Base-by-base conservation (phyloP, 2,888 invertebrate species). In the Acleris cristana region DNA sequence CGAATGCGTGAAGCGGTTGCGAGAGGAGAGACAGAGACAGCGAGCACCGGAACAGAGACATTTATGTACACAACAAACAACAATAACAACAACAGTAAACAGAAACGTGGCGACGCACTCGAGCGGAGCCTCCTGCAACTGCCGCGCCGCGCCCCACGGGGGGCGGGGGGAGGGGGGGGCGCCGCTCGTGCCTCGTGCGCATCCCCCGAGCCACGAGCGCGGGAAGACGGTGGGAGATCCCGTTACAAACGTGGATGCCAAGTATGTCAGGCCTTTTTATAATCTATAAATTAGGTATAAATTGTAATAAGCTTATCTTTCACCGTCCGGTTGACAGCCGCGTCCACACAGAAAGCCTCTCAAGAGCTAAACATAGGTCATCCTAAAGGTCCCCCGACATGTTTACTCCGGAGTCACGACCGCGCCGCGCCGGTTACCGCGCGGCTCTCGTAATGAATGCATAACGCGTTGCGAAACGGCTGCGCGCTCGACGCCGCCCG, bases 381-480 rank as follows among this genome's bases (percentile, higher is more conserved):
- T 10, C 34, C 10, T 10, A 34, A 10, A 34, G 34, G 34, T 34
- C 23, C 26, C 30, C 34, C 34, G 10, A 34, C 34, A 10, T 10
- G 34, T 23, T 23, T 30, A 30, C 34, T 10, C 34, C 34, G 34
- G 34, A 34, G 34, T 10, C 34, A 10, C 10, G 10, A 10, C 34
- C 34, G 59, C 23, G 40, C 49, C 55, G 49, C 58, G 63, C 48
- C 55, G 55, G 26, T 26, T 26, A 26, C 26, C 21, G 30, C 30
- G 52, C 26, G 45, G n/a, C 53, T 59, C 65, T 65, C 65, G 60
- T 65, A 65, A 65, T 65, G 65, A 65, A 65, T 65, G 60, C 65
- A 65, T 65, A 65, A 65, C 65, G 65, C 53, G 55, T 65, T 65
- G 60, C 65, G 65, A 64, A 64, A 64, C 55, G 10, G 58, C 30